Evolutionary conservation across 2,888 invertebrate genomes (phyloP).

Genomic region (Leucoptera coffeella): DNA sequence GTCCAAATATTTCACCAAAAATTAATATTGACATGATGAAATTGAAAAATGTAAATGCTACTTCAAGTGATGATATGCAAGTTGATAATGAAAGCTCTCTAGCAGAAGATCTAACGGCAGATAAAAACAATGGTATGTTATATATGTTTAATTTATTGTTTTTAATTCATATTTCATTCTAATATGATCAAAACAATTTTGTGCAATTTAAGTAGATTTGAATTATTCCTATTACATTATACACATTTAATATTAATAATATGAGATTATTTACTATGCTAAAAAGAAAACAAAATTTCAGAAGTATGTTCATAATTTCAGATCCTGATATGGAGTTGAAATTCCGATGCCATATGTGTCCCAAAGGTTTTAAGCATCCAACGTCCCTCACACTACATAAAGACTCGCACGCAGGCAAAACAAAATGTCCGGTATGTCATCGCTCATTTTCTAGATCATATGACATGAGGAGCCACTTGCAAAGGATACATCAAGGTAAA

Average conservation of each 20-base stretch:
- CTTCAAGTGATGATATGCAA: constrained; percentile 34
- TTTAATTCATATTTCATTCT: no score
- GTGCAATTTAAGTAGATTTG: no score
- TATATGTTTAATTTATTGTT: no score
- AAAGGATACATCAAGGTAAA: constrained; percentile 54
- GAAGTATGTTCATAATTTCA: no score
- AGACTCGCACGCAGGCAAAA: constrained; percentile 58
- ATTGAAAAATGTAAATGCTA: constrained; percentile 10
- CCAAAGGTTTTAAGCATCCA: constrained; percentile 58
- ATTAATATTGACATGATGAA: no score
- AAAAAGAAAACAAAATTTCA: no score
- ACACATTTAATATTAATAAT: no score
- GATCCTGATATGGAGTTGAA: constrained; percentile 47
- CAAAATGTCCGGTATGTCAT: constrained; percentile 57
- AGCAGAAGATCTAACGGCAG: constrained; percentile 38
- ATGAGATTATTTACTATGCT: no score
- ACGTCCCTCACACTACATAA: constrained; percentile 57
- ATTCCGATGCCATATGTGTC: constrained; percentile 57
- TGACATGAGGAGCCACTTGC: constrained; percentile 55
- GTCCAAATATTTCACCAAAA: no score
- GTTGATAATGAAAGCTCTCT: constrained; percentile 30
- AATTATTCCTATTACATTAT: no score
- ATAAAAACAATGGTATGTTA: no score
- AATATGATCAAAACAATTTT: no score
- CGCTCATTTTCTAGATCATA: constrained; percentile 57